Conservation (phyloP, 2,888 invertebrate species). For the Hypselothyrea guttata region DNA sequence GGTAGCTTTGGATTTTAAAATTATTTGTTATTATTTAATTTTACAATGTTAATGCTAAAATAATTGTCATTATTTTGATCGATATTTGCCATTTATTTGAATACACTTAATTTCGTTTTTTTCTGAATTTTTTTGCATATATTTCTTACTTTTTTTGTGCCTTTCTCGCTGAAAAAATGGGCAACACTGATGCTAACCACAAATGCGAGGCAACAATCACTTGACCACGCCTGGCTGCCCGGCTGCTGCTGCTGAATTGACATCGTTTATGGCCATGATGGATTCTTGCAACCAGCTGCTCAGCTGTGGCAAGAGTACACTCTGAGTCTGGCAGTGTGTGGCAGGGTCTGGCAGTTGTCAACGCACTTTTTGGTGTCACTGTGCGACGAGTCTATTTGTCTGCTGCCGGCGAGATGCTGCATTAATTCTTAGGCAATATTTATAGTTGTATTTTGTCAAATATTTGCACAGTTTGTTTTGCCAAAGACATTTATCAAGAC, state of each 20-base stretch:
- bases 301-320: too few relatives aligned
- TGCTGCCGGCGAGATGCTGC: conserved; percentile 49
- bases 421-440: conserved; percentile 78
- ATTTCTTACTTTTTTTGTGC: too few relatives aligned
- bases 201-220: conserved; percentile 17
- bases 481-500: conserved; percentile 75
- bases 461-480: conserved; percentile 77
- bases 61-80: too few relatives aligned
- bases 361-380: conserved; percentile 76
- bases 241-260: conserved; percentile 46
- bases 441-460: conserved; percentile 79
- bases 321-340: too few relatives aligned
- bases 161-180: too few relatives aligned
- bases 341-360: conserved; percentile 46
- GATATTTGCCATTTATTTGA: too few relatives aligned
- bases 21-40: too few relatives aligned
- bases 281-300: conserved; percentile 38
- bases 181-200: too few relatives aligned
- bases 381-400: conserved; percentile 64
- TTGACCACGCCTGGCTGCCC: conserved; percentile 57
- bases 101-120: too few relatives aligned
- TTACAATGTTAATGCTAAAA: too few relatives aligned
- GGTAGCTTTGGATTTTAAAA: too few relatives aligned
- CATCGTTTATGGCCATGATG: conserved; percentile 65
- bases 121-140: too few relatives aligned